Conservation (phyloP, 1,140 invertebrate genomes). For the Penaeus chinensis region DNA sequence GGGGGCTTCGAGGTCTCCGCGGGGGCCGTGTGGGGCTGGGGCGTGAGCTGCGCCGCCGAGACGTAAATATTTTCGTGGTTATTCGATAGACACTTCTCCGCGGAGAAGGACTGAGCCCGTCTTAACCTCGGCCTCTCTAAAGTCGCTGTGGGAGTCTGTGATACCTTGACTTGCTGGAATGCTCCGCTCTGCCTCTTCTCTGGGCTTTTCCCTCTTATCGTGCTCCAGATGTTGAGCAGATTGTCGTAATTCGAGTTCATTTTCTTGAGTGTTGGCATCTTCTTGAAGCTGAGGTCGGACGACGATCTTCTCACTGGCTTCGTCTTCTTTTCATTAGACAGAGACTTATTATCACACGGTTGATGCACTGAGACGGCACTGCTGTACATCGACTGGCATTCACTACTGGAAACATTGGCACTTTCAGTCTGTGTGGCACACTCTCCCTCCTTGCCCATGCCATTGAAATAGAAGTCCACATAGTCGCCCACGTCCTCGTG, state of each 20-base stretch:
- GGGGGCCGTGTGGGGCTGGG: constrained; percentile 23
- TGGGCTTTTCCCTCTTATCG: constrained; percentile 46
- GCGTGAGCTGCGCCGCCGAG: background rate
- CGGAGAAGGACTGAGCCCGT: constrained; percentile 53
- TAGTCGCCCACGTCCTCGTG: constrained; percentile 47
- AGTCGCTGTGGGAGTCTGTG: constrained; percentile 1
- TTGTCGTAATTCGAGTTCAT: constrained; percentile 43
- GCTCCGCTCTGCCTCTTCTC: constrained; percentile 28
- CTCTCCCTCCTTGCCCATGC: background rate
- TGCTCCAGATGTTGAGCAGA: constrained; percentile 42
- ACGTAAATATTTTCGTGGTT: constrained; percentile 28
- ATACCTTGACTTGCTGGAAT: background rate
- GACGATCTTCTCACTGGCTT: constrained; percentile 44
- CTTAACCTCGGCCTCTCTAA: constrained; percentile 34
- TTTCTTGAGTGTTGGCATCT: constrained; percentile 27
- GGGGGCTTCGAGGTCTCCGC: background rate
- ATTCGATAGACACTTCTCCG: constrained; percentile 41
- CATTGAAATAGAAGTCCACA: constrained; percentile 52
- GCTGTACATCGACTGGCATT: constrained; percentile 64
- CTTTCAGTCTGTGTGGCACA: constrained; percentile 44
- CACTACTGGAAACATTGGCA: constrained; percentile 54
- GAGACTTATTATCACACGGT: constrained; percentile 1
- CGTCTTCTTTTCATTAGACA: constrained; percentile 20
- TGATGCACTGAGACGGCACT: constrained; percentile 65
- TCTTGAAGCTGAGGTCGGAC: constrained; percentile 49